phyloP scores from a whole-genome alignment of 2,888 invertebrate species.

The Stenurella melanura region DNA sequence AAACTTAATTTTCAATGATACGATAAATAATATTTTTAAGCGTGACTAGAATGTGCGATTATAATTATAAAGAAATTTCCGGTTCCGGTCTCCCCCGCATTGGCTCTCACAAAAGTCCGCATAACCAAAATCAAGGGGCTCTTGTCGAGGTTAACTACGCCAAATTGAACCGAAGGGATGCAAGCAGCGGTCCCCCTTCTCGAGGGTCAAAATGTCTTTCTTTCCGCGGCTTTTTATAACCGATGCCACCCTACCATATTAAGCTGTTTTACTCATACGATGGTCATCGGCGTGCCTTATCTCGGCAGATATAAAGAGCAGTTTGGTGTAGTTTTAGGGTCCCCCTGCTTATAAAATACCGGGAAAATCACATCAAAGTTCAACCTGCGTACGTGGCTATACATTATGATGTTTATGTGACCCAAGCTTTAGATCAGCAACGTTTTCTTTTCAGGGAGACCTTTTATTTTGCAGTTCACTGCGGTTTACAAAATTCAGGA shows the following conservation, averaged over 20 bases:
- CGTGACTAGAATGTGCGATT: not conserved
- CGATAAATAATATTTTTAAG: too few species aligned
- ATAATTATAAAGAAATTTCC: conserved; percentile 9
- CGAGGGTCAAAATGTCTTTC: conserved; percentile 70
- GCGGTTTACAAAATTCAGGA: conserved; percentile 41
- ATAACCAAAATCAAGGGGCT: conserved; percentile 52
- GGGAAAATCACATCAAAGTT: conserved; percentile 62
- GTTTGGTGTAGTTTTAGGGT: conserved; percentile 54
- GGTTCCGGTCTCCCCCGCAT: conserved; percentile 43
- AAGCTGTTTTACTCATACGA: conserved; percentile 60
- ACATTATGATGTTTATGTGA: conserved; percentile 58
- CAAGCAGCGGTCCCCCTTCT: conserved; percentile 60
- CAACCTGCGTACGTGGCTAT: conserved; percentile 61
- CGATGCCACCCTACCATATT: conserved; percentile 62
- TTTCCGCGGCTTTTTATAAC: conserved; percentile 70
- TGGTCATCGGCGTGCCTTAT: conserved; percentile 59
- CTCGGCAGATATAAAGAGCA: conserved; percentile 58
- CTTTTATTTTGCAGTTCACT: conserved; percentile 49
- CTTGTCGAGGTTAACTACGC: conserved; percentile 66
- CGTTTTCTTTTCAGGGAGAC: conserved; percentile 46
- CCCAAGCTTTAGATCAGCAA: conserved; percentile 50
- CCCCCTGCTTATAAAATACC: conserved; percentile 55
- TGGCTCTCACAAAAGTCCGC: conserved; percentile 40
- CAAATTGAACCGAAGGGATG: conserved; percentile 68
- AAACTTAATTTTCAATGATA: too few species aligned